A percentile compares a stretch with the other conserved stretches of the same genome.
These are phyloP conservation scores for Acanthosoma haemorrhoidale DNA, from an alignment of 2,888 invertebrate species.

Conservation along the genomic window DNA sequence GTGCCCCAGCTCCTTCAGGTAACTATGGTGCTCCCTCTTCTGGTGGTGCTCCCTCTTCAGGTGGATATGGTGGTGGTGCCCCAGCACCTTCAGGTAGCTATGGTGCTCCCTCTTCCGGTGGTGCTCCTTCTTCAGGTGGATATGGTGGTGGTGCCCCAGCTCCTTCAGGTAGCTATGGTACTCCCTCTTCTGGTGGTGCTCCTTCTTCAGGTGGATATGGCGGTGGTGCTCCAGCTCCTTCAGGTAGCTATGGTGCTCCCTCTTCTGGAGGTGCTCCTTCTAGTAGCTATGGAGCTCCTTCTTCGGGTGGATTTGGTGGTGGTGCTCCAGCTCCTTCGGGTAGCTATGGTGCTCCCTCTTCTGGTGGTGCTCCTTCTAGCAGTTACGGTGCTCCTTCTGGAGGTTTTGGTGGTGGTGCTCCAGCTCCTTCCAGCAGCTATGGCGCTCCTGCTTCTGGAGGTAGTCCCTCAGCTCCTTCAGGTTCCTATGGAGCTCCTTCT, in stretches of 20 bases:
- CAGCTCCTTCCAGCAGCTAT: constrained; percentile 31
- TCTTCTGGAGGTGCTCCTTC: background rate
- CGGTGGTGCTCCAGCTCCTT: constrained; percentile 18
- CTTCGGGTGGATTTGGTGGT: constrained; percentile 7
- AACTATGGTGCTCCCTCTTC: constrained; percentile 39
- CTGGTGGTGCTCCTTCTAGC: constrained; percentile 45
- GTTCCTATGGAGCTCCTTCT: constrained; percentile 11
- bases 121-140: constrained; percentile 33
- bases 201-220: constrained; percentile 21
- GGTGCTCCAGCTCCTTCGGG: constrained; percentile 35
- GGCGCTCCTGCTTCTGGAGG: constrained; percentile 33
- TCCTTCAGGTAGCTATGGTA: constrained; percentile 23
- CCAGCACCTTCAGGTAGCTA: constrained; percentile 22
- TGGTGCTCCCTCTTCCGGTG: background rate
- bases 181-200: constrained; percentile 15
- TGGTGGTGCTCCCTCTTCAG: background rate
- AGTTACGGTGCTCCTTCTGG: constrained; percentile 38
- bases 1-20: constrained; percentile 31
- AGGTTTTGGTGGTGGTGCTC: constrained; percentile 4
- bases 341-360: constrained; percentile 38
- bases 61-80: background rate
- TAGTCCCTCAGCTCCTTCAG: constrained; percentile 23
- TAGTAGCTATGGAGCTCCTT: constrained; percentile 9
- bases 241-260: constrained; percentile 32
- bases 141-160: constrained; percentile 36